Evolutionary conservation across 2,888 invertebrate species (phyloP).

Genomic region (Stenichneumon culpator): DNA sequence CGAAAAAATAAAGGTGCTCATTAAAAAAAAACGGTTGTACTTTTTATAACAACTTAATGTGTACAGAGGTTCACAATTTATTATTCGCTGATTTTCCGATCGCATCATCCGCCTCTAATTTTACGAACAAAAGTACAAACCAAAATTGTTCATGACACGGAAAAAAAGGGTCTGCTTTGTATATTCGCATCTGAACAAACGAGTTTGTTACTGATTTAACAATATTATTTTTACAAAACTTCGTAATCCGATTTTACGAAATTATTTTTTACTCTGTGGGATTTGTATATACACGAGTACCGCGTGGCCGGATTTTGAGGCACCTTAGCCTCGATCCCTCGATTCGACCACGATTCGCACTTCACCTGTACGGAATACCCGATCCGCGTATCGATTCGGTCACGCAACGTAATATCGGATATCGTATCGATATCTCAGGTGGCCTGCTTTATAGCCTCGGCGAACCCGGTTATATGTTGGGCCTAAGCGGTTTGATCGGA

Average conservation of each 20-base stretch:
- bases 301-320: not conserved
- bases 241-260: not conserved
- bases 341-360: not conserved
- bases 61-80: too few relatives aligned
- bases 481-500: slow-evolving; percentile 74
- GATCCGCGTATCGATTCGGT: slow-evolving; percentile 25
- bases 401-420: slow-evolving; percentile 60
- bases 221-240: not conserved
- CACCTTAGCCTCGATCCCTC: slow-evolving; percentile 11
- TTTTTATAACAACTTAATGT: too few relatives aligned
- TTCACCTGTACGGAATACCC: slow-evolving; percentile 14
- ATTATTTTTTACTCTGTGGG: too few relatives aligned
- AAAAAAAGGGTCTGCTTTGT: too few relatives aligned
- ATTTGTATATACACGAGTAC: not conserved
- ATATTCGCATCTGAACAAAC: too few relatives aligned
- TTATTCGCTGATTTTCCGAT: too few relatives aligned
- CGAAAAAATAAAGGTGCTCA: not conserved
- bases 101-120: too few relatives aligned
- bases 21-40: too few relatives aligned
- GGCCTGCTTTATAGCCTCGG: slow-evolving; percentile 52
- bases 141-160: too few relatives aligned
- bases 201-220: too few relatives aligned
- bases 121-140: too few relatives aligned
- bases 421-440: slow-evolving; percentile 66
- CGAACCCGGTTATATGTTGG: slow-evolving; percentile 60